phyloP scores from a whole-genome alignment of 2,113 vertebrate species.

The Loxodonta africana region DNA sequence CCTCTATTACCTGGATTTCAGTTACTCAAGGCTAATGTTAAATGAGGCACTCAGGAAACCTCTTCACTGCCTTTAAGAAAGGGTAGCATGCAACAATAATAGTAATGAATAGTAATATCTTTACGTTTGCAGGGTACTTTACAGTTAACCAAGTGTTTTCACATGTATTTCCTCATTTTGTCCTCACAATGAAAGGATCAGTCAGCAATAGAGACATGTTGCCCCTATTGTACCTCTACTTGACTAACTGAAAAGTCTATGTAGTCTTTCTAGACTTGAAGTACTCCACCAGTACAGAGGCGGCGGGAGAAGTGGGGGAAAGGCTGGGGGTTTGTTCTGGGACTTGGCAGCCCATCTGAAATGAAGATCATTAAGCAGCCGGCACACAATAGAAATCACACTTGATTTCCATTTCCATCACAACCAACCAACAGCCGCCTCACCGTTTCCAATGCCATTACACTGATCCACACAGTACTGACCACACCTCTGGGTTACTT shows the following conservation, averaged over 20 bases:
- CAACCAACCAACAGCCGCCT: not conserved
- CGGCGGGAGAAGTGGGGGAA: not conserved
- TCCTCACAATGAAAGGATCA: not conserved
- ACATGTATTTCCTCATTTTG: not conserved
- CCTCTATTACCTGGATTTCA: not conserved
- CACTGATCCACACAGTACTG: fast-evolving
- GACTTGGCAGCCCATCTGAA: not conserved
- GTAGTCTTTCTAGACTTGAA: not conserved
- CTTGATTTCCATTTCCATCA: not conserved
- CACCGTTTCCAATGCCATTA: not conserved
- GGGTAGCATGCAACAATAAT: not conserved
- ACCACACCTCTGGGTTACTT: not conserved
- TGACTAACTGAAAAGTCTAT: not conserved
- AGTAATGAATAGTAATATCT: not conserved
- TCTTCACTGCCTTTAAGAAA: not conserved
- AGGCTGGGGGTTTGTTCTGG: not conserved
- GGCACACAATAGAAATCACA: not conserved
- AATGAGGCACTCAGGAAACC: constrained; percentile 1
- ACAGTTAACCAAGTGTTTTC: not conserved
- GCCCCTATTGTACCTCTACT: not conserved
- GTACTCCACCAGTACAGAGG: not conserved
- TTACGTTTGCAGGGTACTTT: not conserved
- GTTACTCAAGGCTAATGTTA: constrained; percentile 1
- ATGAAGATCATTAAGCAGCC: not conserved
- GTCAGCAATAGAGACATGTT: not conserved